A percentile compares a stretch with the other conserved stretches of the same genome.
phyloP scores from a whole-genome alignment of 2,113 vertebrate species.

The Synodontis membranacea region DNA sequence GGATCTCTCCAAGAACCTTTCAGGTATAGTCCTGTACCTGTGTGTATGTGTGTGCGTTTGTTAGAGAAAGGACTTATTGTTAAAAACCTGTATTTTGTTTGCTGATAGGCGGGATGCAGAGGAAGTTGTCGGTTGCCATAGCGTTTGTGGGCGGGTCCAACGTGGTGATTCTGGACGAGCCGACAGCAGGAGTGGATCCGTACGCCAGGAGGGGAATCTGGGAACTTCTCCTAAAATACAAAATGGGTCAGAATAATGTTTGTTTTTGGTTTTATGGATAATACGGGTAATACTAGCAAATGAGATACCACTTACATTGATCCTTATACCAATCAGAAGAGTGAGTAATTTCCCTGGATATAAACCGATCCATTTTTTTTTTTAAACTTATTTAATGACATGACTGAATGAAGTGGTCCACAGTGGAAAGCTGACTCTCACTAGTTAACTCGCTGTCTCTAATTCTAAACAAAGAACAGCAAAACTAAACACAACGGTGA shows the following conservation, averaged over 20 bases:
- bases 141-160: slow-evolving; percentile 95
- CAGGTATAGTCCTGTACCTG: slow-evolving; percentile 66
- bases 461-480: not conserved
- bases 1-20: slow-evolving; percentile 80
- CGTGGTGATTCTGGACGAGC: slow-evolving; percentile 94
- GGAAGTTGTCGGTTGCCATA: slow-evolving; percentile 94
- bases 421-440: not conserved
- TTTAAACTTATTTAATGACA: not conserved
- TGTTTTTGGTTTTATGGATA: not conserved
- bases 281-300: not conserved
- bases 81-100: not conserved
- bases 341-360: not conserved
- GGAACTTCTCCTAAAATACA: slow-evolving; percentile 94
- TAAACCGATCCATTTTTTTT: too few species aligned
- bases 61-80: not conserved
- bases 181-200: slow-evolving; percentile 95
- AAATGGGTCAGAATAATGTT: slow-evolving; percentile 76
- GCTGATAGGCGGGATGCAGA: slow-evolving; percentile 91
- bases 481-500: not conserved
- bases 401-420: not conserved
- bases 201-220: slow-evolving; percentile 96
- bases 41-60: slow-evolving; percentile 15
- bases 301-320: not conserved
- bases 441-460: not conserved
- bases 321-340: not conserved